A percentile compares a stretch with the other conserved stretches of the same genome.
These are phyloP conservation scores for Chrysodeixis includens DNA, from an alignment of 2,888 invertebrate genomes.

Conservation along the genomic window DNA sequence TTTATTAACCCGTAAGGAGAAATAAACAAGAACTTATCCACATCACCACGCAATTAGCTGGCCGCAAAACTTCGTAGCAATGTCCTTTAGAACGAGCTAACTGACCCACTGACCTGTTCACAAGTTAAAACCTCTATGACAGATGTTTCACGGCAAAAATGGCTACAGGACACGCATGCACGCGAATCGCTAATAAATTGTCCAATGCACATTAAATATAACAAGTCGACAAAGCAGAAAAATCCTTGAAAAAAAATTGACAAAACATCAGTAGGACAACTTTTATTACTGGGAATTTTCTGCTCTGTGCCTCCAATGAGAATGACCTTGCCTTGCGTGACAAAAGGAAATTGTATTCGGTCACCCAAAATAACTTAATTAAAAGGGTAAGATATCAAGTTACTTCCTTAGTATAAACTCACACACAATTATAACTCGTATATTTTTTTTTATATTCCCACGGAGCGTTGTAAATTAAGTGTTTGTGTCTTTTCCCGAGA, in stretches of 20 bases:
- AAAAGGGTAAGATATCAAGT: conserved; percentile 68
- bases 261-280: conserved; percentile 19
- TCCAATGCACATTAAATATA: conserved; percentile 60
- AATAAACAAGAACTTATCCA: conserved; percentile 63
- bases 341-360: conserved; percentile 67
- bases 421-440: conserved; percentile 55
- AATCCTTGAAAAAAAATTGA: not conserved
- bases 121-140: conserved; percentile 73
- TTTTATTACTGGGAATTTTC: conserved; percentile 7
- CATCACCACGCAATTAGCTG: conserved; percentile 66
- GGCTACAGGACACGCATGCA: conserved; percentile 72
- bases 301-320: conserved; percentile 38
- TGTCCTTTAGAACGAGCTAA: conserved; percentile 64
- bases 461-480: conserved; percentile 48
- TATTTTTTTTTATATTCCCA: conserved; percentile 50
- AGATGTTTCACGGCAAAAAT: conserved; percentile 79
- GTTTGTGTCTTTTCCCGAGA: conserved; percentile 29
- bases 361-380: conserved; percentile 68
- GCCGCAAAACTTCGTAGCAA: conserved; percentile 59
- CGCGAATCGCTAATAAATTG: conserved; percentile 73
- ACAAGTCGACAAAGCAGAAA: conserved; percentile 29
- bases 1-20: conserved; percentile 55
- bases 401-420: conserved; percentile 56
- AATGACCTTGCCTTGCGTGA: conserved; percentile 79
- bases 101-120: conserved; percentile 80